Conservation (phyloP, 1,140 invertebrate species). For the Drosophila insularis region DNA sequence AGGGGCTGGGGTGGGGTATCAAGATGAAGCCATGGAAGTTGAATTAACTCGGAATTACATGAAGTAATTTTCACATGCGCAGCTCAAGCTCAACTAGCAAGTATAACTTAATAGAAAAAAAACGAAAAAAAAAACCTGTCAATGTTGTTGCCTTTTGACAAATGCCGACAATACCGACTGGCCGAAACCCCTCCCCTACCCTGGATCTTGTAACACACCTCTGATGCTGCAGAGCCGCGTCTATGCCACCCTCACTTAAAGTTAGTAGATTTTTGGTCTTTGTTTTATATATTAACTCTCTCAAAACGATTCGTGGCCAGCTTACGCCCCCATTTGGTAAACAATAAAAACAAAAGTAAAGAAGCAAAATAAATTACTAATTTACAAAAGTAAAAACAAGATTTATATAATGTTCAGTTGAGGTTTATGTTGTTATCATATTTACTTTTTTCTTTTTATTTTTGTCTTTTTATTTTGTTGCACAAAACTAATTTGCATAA, state of each 20-base stretch:
- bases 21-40: slow-evolving; percentile 21
- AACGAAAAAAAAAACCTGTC: slow-evolving; percentile 34
- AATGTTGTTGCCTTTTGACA: slow-evolving; percentile 60
- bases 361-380: slow-evolving; percentile 28
- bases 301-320: background rate
- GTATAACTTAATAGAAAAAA: slow-evolving; percentile 16
- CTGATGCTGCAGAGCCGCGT: too few relatives aligned
- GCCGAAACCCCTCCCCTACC: background rate
- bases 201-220: background rate
- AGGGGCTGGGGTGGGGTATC: slow-evolving; percentile 5
- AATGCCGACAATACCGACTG: slow-evolving; percentile 44
- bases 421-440: slow-evolving; percentile 67
- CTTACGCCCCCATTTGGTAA: slow-evolving; percentile 15
- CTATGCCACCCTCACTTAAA: background rate
- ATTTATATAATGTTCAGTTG: too few relatives aligned
- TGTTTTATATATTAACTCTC: background rate
- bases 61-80: slow-evolving; percentile 52
- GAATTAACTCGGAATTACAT: slow-evolving; percentile 13
- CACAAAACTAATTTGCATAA: slow-evolving; percentile 74
- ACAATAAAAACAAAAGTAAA: slow-evolving; percentile 37
- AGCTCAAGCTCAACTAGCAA: slow-evolving; percentile 61
- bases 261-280: background rate
- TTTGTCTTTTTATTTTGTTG: slow-evolving; percentile 40
- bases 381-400: slow-evolving; percentile 32
- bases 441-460: too few relatives aligned